Evolutionary conservation across 2,797 vertebrate genomes (phyloP), one percentile per base, ranked within the genome.

Genomic region (Scolopax bukidnonensis): DNA sequence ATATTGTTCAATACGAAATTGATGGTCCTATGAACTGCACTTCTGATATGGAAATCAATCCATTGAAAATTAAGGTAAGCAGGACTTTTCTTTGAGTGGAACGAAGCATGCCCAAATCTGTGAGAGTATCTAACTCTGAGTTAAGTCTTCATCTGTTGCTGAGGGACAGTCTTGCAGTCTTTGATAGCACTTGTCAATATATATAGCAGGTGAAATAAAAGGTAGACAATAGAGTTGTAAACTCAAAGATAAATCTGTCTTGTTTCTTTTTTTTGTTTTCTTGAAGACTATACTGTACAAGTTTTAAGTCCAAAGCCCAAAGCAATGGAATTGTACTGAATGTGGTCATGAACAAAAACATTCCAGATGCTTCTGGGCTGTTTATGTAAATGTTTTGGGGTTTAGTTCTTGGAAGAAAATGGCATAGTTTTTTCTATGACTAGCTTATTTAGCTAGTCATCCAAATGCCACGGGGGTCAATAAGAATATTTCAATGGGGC

Each of bases 1-100:
- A 99, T 95, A 98, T 99, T 94, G 98, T 98, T 63, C 98, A 98
- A 68, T 99, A 98, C 28, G 98, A 99, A 45, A 99, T 99, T 5
- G 99, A 99, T 23, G 99, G 99, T 10, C 99, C 99, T 40, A 99
- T 99, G 98, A 99, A 99, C 97, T 99, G 99, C 95, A 99, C 98
- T 93, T 98, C 98, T 1, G 98, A 99, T 91, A 95, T 97, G 67
- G 98, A 99, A 95, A 98, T 99, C 97, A 99, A 99, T 96, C 98
- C 99, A 1, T 91, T 99, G 90, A 99, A 99, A 65, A 98, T 99
- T 73, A 98, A 99, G 91, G 99, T 99, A 96, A 96, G 53, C 20
- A 32, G 45, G n/a, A 74, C 5, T 20, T 41, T 68, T 47, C 9
- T 10, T 36, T 33, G 28, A 36, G 36, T 57, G 38, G 12, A 71